Conservation (phyloP, 2,888 invertebrate genomes). For the Gandaritis pyraliata region DNA sequence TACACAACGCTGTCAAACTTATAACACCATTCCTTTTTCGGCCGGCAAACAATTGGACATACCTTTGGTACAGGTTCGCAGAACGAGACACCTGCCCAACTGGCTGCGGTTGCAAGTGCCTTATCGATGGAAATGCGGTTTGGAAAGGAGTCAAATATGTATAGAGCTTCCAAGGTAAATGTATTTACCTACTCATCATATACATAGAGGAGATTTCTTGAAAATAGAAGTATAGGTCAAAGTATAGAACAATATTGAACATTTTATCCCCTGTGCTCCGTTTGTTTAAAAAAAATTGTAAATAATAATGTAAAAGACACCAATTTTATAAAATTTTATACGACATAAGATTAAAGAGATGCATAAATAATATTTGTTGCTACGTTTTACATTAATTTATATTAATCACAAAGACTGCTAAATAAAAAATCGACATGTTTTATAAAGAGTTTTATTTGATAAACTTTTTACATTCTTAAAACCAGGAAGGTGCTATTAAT, state of each 20-base stretch:
- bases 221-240: background rate
- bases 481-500: slow-evolving; percentile 68
- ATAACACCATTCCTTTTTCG: too few relatives aligned
- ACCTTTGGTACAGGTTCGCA: slow-evolving; percentile 65
- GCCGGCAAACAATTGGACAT: background rate
- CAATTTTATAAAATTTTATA: slow-evolving; percentile 19
- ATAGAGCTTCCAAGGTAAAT: slow-evolving; percentile 45
- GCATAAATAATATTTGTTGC: slow-evolving; percentile 35
- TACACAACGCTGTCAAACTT: too few relatives aligned
- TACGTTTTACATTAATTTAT: slow-evolving; percentile 40
- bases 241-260: background rate
- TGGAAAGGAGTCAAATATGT: slow-evolving; percentile 77
- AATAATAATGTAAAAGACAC: slow-evolving; percentile 2
- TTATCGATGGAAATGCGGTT: slow-evolving; percentile 85
- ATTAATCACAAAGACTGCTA: slow-evolving; percentile 57
- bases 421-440: slow-evolving; percentile 61
- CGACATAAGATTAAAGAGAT: slow-evolving; percentile 20
- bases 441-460: slow-evolving; percentile 74
- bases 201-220: background rate
- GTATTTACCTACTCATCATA: slow-evolving; percentile 5
- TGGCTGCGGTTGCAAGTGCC: slow-evolving; percentile 96
- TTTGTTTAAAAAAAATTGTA: background rate
- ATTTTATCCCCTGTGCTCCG: background rate
- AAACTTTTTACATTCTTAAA: slow-evolving; percentile 66
- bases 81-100: slow-evolving; percentile 92